Evolutionary conservation across 2,888 invertebrate genomes (phyloP), one percentile per base, ranked within the genome.

Genomic region (Euplagia quadripunctaria): DNA sequence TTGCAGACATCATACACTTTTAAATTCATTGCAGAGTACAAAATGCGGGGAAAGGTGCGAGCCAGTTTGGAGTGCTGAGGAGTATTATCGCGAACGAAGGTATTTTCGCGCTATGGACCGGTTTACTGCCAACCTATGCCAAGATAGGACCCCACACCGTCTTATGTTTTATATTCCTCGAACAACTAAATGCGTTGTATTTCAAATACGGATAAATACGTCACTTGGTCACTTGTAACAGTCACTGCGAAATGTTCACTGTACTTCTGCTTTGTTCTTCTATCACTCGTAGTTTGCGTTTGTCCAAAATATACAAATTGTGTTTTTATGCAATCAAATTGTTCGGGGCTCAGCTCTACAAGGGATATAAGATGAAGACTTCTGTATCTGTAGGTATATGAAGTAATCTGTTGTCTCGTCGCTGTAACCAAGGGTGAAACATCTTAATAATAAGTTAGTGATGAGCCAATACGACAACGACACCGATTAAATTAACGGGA

Each of bases 81-180:
- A 97, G 97, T 89, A 97, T 99, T 6, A 92, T 99, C 14, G 96
- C 96, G 75, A 97, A 98, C 71, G 99, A 99, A 95, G 99, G 99
- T 0, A 89, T 98, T 1, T 97, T 99, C 84, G 97, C 98, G 0
- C 93, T 99, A 49, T 99, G 99, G 99, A 99, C 98, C 93, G 99
- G 99, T 20, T 99, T 99, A 93, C 97, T 98, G 8, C 99, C 99
- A 0, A 99, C 99, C 88, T 99, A 98, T 91, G 98, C 98, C 80
- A 97, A 99, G 76, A 95, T 99, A 69, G 99, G 99, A 46, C 99
- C 99, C 0, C 99, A 99, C 92, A 99, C 99, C 0, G 99, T 99
- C 3, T 94, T 99, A 41, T 99, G 99, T 0, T 99, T 99, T 90
- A 98, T 99, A 83, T 98, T 99, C 96, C 95, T 99, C 78, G 99